Conservation (phyloP, 2,113 vertebrate species). For the Trinectes maculatus region DNA sequence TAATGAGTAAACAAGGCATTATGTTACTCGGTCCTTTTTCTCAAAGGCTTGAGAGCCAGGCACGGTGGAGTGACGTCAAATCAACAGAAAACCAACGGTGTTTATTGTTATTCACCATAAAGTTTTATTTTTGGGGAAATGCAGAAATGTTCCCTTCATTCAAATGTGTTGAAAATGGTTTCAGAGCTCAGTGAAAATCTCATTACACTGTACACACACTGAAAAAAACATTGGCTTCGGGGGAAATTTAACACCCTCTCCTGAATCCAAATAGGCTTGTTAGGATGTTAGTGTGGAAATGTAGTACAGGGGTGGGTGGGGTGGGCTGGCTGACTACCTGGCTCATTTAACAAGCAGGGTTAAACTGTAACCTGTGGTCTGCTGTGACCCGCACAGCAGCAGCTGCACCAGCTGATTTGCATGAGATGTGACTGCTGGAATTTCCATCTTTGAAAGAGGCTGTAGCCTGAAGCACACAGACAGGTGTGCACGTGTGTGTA, state of each 20-base stretch:
- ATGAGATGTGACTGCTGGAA: constrained; percentile 53
- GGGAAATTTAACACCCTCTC: constrained; percentile 71
- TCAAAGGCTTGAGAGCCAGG: constrained; percentile 33
- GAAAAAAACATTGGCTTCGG: constrained; percentile 61
- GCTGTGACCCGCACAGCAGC: constrained; percentile 34
- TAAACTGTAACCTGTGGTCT: constrained; percentile 64
- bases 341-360: constrained; percentile 61
- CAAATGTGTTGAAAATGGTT: constrained; percentile 62
- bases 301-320: neutral
- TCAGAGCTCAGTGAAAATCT: constrained; percentile 72
- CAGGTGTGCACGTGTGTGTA: constrained; percentile 27
- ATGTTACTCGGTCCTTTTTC: constrained; percentile 37
- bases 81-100: constrained; percentile 37
- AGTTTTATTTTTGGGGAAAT: constrained; percentile 66
- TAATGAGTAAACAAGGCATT: constrained; percentile 69
- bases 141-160: constrained; percentile 55
- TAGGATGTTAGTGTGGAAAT: constrained; percentile 71
- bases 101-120: constrained; percentile 69
- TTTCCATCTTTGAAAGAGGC: constrained; percentile 39
- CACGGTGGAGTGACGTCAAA: constrained; percentile 50
- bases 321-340: constrained; percentile 36
- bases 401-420: constrained; percentile 51
- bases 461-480: constrained; percentile 17
- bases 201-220: constrained; percentile 72
- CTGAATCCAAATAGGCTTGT: constrained; percentile 72